These are phyloP conservation scores for Meleagris gallopavo DNA, from an alignment of 2,113 vertebrate genomes.

Conservation along the genomic window DNA sequence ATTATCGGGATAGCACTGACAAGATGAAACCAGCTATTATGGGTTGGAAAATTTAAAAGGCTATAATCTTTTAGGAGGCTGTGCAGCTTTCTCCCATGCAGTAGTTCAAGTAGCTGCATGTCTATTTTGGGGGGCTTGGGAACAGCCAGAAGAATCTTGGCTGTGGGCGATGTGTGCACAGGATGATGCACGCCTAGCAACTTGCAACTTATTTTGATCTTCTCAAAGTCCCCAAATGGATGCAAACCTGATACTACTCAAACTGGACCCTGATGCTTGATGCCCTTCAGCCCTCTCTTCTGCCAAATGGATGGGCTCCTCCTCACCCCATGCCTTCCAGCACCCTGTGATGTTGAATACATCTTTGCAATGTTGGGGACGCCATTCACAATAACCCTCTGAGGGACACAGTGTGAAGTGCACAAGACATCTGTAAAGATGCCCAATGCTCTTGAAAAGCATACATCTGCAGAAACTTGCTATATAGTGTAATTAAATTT, in stretches of 20 bases:
- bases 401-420: background rate
- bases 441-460: background rate
- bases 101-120: background rate
- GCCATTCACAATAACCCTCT: background rate
- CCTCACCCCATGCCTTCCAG: background rate
- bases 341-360: background rate
- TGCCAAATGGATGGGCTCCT: fast-evolving
- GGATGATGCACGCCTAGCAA: fast-evolving
- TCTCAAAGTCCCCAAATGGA: too few relatives aligned
- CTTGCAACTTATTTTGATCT: background rate
- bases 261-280: background rate
- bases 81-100: background rate
- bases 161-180: fast-evolving
- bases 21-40: background rate
- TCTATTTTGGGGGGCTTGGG: background rate
- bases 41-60: background rate
- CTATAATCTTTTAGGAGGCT: background rate
- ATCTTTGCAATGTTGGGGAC: background rate
- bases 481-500: background rate
- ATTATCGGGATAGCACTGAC: background rate
- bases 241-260: fast-evolving
- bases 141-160: background rate
- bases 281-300: too few relatives aligned
- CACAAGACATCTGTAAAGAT: background rate
- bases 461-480: background rate